These are phyloP conservation scores for Liparis tanakae DNA, from an alignment of 2,797 vertebrate species.

Conservation along the genomic window DNA sequence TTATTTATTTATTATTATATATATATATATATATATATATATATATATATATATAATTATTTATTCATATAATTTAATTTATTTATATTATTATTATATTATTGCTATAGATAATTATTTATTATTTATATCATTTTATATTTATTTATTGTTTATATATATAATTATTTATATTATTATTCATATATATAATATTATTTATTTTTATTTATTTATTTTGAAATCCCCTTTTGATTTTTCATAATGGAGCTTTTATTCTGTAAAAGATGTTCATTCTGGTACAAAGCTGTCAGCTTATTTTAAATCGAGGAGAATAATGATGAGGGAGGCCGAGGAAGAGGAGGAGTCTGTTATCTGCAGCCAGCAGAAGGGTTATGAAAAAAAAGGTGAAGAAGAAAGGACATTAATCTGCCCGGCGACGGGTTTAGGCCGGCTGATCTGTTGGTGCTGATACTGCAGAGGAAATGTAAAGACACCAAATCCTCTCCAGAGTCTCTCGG, in stretches of 20 bases:
- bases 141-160: no score
- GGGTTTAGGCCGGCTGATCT: conserved; percentile 77
- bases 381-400: conserved; percentile 31
- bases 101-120: no score
- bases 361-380: conserved; percentile 51
- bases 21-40: no score
- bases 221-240: not conserved
- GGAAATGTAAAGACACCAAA: conserved; percentile 51
- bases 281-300: conserved; percentile 15
- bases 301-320: conserved; percentile 23
- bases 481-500: conserved; percentile 30
- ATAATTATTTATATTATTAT: no score
- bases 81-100: no score
- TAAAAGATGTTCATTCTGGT: not conserved
- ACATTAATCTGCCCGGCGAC: conserved; percentile 77
- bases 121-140: no score
- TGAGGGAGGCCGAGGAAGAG: conserved; percentile 23
- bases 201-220: no score
- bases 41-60: no score
- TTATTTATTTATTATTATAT: no score
- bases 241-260: not conserved
- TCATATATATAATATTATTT: no score
- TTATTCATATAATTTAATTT: no score
- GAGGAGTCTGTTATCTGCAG: conserved; percentile 70
- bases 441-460: conserved; percentile 63